phyloP scores from a whole-genome alignment of 2,888 invertebrate species.

The Linnaemya vulpina region DNA sequence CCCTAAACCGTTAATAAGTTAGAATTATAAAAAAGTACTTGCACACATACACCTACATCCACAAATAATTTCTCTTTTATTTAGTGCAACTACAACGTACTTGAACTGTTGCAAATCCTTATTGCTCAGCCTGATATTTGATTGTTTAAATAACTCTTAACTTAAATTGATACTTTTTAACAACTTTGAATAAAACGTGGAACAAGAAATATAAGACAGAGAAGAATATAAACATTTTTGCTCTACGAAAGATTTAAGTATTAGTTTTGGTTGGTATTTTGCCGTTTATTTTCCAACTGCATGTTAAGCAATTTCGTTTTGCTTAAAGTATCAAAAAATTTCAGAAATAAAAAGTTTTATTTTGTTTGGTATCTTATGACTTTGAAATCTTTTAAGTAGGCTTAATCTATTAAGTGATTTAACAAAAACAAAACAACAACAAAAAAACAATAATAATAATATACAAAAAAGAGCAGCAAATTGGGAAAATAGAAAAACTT shows the following conservation, averaged over 20 bases:
- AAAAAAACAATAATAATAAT: slow-evolving; percentile 21
- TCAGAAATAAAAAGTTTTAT: slow-evolving; percentile 48
- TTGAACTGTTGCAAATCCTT: slow-evolving; percentile 31
- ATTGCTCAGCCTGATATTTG: slow-evolving; percentile 19
- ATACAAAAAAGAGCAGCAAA: slow-evolving; percentile 26
- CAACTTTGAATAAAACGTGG: slow-evolving; percentile 37
- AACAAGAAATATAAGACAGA: not conserved
- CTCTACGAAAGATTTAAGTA: slow-evolving; percentile 14
- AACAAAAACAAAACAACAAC: no score
- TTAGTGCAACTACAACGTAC: slow-evolving; percentile 25
- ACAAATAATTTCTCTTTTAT: not conserved
- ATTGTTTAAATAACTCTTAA: slow-evolving; percentile 59
- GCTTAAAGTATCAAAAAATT: slow-evolving; percentile 36
- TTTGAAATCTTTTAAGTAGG: slow-evolving; percentile 74
- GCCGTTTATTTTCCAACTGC: slow-evolving; percentile 28
- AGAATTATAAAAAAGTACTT: not conserved
- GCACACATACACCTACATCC: not conserved
- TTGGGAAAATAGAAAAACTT: slow-evolving; percentile 39
- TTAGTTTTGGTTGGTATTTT: slow-evolving; percentile 19
- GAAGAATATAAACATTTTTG: slow-evolving; percentile 2
- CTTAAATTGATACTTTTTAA: slow-evolving; percentile 58
- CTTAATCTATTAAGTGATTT: slow-evolving; percentile 74
- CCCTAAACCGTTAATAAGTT: not conserved
- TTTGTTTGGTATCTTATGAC: slow-evolving; percentile 68
- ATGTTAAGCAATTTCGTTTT: slow-evolving; percentile 43